A percentile compares a stretch with the other conserved stretches of the same genome.
Conservation (phyloP, 2,113 vertebrate species). For the Montifringilla adamsi region DNA sequence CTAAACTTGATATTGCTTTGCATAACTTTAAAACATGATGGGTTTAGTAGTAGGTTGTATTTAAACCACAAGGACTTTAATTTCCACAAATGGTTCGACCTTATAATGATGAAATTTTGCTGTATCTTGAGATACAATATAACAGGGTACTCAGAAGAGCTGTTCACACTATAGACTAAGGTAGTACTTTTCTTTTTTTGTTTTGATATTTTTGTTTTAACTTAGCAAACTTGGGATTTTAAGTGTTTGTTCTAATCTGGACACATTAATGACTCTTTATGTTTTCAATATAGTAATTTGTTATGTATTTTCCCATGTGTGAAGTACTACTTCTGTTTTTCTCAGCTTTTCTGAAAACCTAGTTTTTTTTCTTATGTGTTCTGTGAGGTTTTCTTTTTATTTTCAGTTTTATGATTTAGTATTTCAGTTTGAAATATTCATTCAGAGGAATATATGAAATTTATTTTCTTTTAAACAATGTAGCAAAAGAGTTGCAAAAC, state of each 20-base stretch:
- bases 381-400: background rate
- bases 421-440: background rate
- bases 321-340: background rate
- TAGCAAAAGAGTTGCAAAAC: background rate
- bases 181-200: background rate
- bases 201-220: background rate
- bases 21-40: background rate
- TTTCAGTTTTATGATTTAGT: background rate
- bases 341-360: background rate
- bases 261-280: background rate
- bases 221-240: background rate
- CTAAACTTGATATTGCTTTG: background rate
- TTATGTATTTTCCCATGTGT: background rate
- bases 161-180: background rate
- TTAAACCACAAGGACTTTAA: background rate
- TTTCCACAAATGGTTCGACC: conserved; percentile 7
- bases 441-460: background rate
- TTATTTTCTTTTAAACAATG: background rate
- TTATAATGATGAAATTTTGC: conserved; percentile 32
- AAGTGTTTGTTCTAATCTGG: background rate
- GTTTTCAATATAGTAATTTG: background rate
- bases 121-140: background rate
- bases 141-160: background rate
- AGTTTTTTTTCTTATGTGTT: background rate
- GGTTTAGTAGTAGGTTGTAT: background rate